A percentile compares a stretch with the other conserved stretches of the same genome.
Conservation (phyloP, 2,797 vertebrate species). For the Eulemur rubriventer region DNA sequence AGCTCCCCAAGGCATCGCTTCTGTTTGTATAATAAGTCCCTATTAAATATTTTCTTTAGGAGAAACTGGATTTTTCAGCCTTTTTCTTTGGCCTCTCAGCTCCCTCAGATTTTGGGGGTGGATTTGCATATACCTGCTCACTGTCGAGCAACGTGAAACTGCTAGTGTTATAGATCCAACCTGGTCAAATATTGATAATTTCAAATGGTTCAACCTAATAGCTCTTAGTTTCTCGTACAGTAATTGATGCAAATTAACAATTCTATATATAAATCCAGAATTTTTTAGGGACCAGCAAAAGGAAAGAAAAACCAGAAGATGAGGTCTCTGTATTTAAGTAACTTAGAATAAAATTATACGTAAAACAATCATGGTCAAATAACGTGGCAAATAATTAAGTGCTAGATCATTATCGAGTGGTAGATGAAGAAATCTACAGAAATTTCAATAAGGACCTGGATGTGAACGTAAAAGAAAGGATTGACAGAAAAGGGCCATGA, state of each 20-base stretch:
- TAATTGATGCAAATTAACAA: neutral
- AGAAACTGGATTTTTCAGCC: too few relatives aligned
- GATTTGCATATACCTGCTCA: too few relatives aligned
- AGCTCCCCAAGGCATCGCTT: too few relatives aligned
- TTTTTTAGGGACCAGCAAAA: neutral
- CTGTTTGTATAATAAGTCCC: too few relatives aligned
- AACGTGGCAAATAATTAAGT: neutral
- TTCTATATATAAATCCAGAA: neutral
- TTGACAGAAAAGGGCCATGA: neutral
- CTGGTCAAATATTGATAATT: neutral
- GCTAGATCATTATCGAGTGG: neutral
- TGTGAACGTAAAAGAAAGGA: neutral
- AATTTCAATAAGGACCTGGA: neutral
- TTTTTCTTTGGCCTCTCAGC: too few relatives aligned
- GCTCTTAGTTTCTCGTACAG: neutral
- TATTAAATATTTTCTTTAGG: too few relatives aligned
- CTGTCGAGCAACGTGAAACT: neutral
- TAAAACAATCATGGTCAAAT: neutral
- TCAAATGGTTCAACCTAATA: neutral
- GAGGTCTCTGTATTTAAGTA: neutral
- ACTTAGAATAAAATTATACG: neutral
- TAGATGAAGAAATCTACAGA: neutral
- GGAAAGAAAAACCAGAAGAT: neutral
- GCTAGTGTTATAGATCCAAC: neutral
- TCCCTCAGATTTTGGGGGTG: too few relatives aligned